These are phyloP conservation scores for Drosophila mulleri DNA, from an alignment of 2,888 invertebrate genomes.

Conservation along the genomic window DNA sequence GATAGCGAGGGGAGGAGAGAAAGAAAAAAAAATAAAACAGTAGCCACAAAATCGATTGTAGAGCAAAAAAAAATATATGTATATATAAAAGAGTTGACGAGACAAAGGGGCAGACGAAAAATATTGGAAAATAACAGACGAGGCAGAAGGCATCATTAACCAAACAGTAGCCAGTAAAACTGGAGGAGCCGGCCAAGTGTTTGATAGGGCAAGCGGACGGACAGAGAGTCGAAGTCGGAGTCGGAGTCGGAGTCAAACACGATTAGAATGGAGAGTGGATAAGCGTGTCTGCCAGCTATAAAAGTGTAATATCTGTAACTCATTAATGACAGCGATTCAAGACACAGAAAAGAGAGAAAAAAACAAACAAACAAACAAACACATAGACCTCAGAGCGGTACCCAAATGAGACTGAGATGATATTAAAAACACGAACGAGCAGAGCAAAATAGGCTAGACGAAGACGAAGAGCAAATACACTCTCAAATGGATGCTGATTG, in stretches of 20 bases:
- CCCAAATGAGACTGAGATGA: conserved; percentile 17
- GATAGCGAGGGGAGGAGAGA: background rate
- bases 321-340: conserved; percentile 82
- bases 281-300: conserved; percentile 83
- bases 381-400: conserved; percentile 14
- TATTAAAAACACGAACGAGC: conserved; percentile 3
- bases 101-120: conserved; percentile 40
- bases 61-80: conserved; percentile 38
- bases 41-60: conserved; percentile 79
- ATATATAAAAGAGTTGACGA: conserved; percentile 50
- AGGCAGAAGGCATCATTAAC: conserved; percentile 67
- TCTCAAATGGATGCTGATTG: background rate
- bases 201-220: conserved; percentile 12
- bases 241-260: conserved; percentile 49
- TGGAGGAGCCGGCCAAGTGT: conserved; percentile 29
- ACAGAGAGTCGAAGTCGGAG: conserved; percentile 3
- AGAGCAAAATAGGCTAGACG: background rate
- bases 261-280: conserved; percentile 82
- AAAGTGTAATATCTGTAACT: conserved; percentile 83
- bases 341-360: conserved; percentile 45
- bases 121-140: conserved; percentile 60
- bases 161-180: conserved; percentile 71
- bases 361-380: no score
- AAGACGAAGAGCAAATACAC: background rate
- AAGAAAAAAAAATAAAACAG: conserved; percentile 44